A percentile compares a stretch with the other conserved stretches of the same genome.
Conservation (phyloP, 1,140 invertebrate genomes). For the Temnothorax nylanderi region DNA sequence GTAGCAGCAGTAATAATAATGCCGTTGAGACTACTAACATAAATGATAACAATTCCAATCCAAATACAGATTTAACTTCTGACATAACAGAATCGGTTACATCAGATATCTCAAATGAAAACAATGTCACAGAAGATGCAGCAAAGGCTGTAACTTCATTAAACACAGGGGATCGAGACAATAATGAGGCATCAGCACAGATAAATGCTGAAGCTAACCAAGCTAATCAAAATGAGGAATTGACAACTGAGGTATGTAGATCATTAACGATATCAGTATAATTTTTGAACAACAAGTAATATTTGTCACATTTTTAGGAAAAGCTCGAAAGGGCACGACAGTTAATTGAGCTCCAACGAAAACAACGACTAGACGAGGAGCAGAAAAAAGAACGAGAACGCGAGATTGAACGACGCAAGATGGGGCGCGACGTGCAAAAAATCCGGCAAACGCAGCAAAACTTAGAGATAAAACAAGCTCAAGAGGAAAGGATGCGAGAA, state of each 20-base stretch:
- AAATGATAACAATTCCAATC: conserved; percentile 31
- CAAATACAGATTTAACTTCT: conserved; percentile 43
- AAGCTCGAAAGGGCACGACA: conserved; percentile 84
- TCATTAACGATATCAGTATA: not conserved
- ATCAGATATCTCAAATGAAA: conserved; percentile 91
- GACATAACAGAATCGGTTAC: not conserved
- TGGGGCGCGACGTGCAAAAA: conserved; percentile 90
- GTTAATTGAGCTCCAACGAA: conserved; percentile 87
- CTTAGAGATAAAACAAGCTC: conserved; percentile 89
- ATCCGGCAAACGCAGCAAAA: conserved; percentile 91
- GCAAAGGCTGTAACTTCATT: conserved; percentile 87
- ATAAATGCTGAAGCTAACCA: conserved; percentile 25
- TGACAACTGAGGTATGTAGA: conserved; percentile 57
- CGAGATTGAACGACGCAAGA: conserved; percentile 90
- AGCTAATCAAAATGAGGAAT: conserved; percentile 21
- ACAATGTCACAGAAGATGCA: conserved; percentile 90
- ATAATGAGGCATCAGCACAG: conserved; percentile 12
- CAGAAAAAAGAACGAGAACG: conserved; percentile 88
- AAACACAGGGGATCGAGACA: conserved; percentile 32
- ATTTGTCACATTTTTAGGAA: conserved; percentile 73
- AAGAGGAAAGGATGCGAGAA: conserved; percentile 90
- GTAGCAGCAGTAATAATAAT: not conserved
- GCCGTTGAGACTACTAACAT: conserved; percentile 24
- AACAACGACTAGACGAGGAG: conserved; percentile 88
- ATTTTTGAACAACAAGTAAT: not conserved